These are phyloP conservation scores for Eubasilissa splendida DNA, from an alignment of 2,888 invertebrate genomes.

Conservation along the genomic window DNA sequence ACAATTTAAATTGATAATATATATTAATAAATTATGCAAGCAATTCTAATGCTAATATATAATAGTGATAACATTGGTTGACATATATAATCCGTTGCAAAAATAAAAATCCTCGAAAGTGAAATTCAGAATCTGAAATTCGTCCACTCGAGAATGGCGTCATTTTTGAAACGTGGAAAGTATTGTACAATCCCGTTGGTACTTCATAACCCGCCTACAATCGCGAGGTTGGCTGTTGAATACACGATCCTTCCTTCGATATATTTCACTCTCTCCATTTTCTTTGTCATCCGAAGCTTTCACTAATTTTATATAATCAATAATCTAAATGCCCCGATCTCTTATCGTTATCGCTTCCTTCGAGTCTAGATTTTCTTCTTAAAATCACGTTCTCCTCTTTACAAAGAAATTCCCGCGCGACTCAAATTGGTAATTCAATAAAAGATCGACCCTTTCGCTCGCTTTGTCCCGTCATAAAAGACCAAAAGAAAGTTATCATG, in stretches of 20 bases:
- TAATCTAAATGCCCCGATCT: not conserved
- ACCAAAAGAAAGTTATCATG: conserved; percentile 41
- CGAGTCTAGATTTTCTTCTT: not conserved
- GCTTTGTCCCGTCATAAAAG: not conserved
- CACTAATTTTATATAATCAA: conserved; percentile 19
- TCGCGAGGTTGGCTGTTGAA: not conserved
- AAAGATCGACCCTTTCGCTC: not conserved
- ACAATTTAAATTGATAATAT: too few species aligned
- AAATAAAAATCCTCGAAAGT: not conserved
- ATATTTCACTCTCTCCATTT: not conserved
- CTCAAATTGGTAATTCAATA: conserved; percentile 8
- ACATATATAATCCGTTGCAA: too few species aligned
- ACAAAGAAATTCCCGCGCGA: not conserved
- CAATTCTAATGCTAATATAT: too few species aligned
- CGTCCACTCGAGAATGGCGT: not conserved
- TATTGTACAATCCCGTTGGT: not conserved
- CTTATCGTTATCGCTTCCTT: not conserved
- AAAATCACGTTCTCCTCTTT: conserved; percentile 5
- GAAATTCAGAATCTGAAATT: conserved; percentile 1
- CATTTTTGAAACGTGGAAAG: conserved; percentile 2
- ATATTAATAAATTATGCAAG: too few species aligned
- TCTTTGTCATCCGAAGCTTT: not conserved
- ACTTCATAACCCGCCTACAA: conserved; percentile 7
- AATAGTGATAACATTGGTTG: too few species aligned
- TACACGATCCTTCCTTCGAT: conserved; percentile 9